Percentiles rank a stretch among this genome's conserved stretches.
Conservation (phyloP, 2,888 invertebrate genomes). For the Caradrina clavipalpis region DNA sequence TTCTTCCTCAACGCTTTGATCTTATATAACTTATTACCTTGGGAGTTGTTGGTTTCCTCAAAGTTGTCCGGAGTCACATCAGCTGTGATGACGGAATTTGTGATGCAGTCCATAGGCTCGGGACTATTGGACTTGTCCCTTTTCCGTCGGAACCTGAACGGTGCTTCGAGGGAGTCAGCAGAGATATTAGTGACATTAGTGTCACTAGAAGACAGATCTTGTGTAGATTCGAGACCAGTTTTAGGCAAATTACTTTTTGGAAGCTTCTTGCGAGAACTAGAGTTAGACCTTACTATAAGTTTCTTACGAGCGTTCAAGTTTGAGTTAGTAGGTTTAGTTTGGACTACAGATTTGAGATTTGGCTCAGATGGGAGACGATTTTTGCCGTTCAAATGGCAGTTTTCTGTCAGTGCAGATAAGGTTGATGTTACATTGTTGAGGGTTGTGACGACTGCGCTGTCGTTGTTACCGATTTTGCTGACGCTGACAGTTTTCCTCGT, state of each 20-base stretch:
- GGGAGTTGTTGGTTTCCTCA: slow-evolving; percentile 87
- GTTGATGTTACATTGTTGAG: slow-evolving; percentile 84
- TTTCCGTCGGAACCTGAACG: slow-evolving; percentile 86
- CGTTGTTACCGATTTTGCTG: slow-evolving; percentile 74
- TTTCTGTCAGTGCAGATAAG: slow-evolving; percentile 85
- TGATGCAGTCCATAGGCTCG: slow-evolving; percentile 87
- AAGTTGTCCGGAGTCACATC: slow-evolving; percentile 86
- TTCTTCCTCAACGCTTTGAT: slow-evolving; percentile 88
- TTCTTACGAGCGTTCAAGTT: slow-evolving; percentile 83
- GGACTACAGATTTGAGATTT: slow-evolving; percentile 77
- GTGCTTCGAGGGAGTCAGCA: slow-evolving; percentile 85
- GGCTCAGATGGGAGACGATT: slow-evolving; percentile 85
- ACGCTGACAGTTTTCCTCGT: slow-evolving; percentile 78
- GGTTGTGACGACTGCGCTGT: slow-evolving; percentile 75
- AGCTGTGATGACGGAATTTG: slow-evolving; percentile 83
- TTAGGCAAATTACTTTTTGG: slow-evolving; percentile 81
- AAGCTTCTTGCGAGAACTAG: slow-evolving; percentile 84
- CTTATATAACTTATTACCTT: slow-evolving; percentile 88
- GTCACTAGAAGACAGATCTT: slow-evolving; percentile 88
- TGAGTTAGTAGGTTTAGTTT: slow-evolving; percentile 71
- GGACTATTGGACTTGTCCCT: slow-evolving; percentile 86
- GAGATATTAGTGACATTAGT: slow-evolving; percentile 89
- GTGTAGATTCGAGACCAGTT: slow-evolving; percentile 78
- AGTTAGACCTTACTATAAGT: slow-evolving; percentile 84
- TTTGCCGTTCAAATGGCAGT: slow-evolving; percentile 87